These are phyloP conservation scores for Balanococcus diminutus DNA, from an alignment of 2,888 invertebrate species.

Conservation along the genomic window DNA sequence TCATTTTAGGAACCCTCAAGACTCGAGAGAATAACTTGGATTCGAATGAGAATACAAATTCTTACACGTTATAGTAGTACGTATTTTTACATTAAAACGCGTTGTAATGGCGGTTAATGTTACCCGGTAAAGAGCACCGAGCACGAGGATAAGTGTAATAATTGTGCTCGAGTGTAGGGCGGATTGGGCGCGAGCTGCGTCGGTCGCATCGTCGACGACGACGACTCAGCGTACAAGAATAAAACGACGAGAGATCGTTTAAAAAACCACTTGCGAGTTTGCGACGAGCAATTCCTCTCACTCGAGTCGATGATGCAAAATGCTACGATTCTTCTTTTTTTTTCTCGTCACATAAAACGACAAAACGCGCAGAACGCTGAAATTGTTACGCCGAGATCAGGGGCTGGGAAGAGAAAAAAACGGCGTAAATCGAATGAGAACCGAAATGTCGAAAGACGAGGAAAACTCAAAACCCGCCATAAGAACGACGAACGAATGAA, in stretches of 20 bases:
- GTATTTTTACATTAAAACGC: conserved; percentile 32
- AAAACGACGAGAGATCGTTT: not conserved
- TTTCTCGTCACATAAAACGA: not conserved
- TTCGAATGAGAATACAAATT: not conserved
- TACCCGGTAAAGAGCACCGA: conserved; percentile 20
- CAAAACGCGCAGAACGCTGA: not conserved
- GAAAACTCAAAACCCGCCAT: not conserved
- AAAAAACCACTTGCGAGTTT: not conserved
- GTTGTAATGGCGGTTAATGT: conserved; percentile 43
- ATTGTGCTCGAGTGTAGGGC: not conserved
- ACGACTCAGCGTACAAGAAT: not conserved
- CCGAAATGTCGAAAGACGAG: not conserved
- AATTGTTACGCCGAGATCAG: not conserved
- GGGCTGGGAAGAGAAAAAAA: not conserved
- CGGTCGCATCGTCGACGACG: not conserved
- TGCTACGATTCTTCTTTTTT: not conserved
- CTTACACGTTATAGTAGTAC: not conserved
- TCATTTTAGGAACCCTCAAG: not conserved
- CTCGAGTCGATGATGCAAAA: not conserved
- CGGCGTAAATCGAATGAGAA: not conserved
- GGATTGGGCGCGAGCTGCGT: not conserved
- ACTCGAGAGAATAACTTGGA: not conserved
- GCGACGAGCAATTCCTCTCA: not conserved
- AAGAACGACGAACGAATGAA: not conserved
- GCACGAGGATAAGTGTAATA: conserved; percentile 35